Evolutionary conservation across 1,140 invertebrate species (phyloP), one percentile per base, ranked within the genome.

Genomic region (Drosophila santomea): DNA sequence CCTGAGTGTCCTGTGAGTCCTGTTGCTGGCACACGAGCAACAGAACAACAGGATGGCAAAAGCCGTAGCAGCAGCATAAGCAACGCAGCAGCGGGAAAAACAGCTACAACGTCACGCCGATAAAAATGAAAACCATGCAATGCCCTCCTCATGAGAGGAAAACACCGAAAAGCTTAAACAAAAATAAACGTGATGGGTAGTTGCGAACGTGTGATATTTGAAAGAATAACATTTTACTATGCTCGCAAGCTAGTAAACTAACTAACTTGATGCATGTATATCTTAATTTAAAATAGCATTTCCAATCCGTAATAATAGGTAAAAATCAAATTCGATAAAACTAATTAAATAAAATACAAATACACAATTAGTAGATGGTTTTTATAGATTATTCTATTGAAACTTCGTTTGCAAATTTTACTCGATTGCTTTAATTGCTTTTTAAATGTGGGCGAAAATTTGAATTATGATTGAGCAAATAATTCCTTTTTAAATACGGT

Each of bases 11-110:
- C 47, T 32, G 23, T n/a, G 47, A 72, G 76, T 84, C 80, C 80
- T 84, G 80, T 84, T 84, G 80, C 80, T 84, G 80, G 23, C 77
- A 60, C 55, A 71, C 55, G 23, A 72, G 59, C 66, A 76, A 48
- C 25, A 48, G 47, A 48, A 14, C 44, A n/a, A 32, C 14, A 28
- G 12, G 8, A 10, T 32, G 32, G 32, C 44, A 25, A 23, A 11
- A 6, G 6, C 20, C 23, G 0, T 25, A 64, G 43, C 52, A 77
- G 43, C 47, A 75, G 32, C 36, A 57, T 8, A 14, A 55, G 50
- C 15, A 56, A 36, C 66, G 64, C n/a, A 43, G 7, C 35, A 28
- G 36, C 51, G 36, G 36, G 38, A 35, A 48, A 55, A 76, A 3
- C 47, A 62, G 50, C 44, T 20, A 50, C 71, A 74, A 52, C 57